Percentiles rank a stretch among this genome's conserved stretches.
These are phyloP conservation scores for Myotis daubentonii DNA, from an alignment of 2,797 vertebrate genomes.

Conservation along the genomic window DNA sequence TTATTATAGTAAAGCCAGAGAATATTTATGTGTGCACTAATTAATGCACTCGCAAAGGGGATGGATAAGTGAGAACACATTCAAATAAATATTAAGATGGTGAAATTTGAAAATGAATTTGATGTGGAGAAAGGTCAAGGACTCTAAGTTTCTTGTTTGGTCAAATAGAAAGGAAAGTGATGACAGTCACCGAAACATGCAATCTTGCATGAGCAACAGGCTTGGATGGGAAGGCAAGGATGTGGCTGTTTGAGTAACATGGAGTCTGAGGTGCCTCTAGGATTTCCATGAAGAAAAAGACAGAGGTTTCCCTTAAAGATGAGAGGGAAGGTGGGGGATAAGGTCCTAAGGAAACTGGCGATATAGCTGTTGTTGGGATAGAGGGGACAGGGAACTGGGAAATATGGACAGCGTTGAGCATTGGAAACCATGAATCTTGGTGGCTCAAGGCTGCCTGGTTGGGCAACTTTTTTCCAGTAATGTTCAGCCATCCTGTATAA, in stretches of 20 bases:
- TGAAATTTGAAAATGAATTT: neutral
- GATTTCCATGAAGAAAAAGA: neutral
- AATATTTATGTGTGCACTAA: neutral
- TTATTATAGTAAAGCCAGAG: neutral
- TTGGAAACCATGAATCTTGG: neutral
- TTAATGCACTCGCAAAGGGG: neutral
- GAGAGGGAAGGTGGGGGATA: neutral
- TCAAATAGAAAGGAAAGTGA: neutral
- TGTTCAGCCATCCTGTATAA: neutral
- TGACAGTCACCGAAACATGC: neutral
- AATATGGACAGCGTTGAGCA: neutral
- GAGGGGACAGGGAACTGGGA: neutral
- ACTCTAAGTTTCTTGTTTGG: neutral
- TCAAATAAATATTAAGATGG: neutral
- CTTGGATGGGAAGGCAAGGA: neutral
- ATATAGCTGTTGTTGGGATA: neutral
- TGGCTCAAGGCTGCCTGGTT: neutral
- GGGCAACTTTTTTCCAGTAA: neutral
- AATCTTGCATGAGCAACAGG: neutral
- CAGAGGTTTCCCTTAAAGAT: neutral
- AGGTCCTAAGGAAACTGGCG: neutral
- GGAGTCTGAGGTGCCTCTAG: neutral
- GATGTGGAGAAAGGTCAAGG: neutral
- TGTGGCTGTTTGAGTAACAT: neutral
- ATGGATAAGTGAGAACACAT: neutral